phyloP scores from a whole-genome alignment of 2,113 vertebrate genomes.

The Varanus salvator region DNA sequence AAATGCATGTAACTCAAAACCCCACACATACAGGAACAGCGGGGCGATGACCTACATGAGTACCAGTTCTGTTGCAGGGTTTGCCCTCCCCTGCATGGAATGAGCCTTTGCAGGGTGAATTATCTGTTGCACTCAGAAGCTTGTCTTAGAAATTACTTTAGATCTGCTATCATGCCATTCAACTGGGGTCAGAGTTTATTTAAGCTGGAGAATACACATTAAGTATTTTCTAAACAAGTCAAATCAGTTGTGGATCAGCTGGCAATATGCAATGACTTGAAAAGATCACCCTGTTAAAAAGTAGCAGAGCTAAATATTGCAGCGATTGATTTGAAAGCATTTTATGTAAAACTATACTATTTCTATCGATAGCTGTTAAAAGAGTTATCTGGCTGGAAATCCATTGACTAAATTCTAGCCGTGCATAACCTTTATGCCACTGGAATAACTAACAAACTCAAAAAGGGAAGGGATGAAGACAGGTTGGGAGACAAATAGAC shows the following conservation, averaged over 20 bases:
- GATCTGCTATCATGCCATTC: not conserved
- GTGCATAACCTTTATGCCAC: not conserved
- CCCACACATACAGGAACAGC: not conserved
- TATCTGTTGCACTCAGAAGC: not conserved
- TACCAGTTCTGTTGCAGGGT: not conserved
- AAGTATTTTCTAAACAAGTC: not conserved
- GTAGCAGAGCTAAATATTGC: constrained; percentile 7
- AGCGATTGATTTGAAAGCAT: constrained; percentile 29
- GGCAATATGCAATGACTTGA: constrained; percentile 24
- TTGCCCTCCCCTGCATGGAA: not conserved
- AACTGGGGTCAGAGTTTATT: not conserved
- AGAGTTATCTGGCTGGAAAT: constrained; percentile 12
- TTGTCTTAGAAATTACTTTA: constrained; percentile 17
- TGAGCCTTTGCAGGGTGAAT: not conserved
- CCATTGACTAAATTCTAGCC: not conserved
- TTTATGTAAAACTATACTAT: not conserved
- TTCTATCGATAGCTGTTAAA: not conserved
- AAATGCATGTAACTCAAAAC: not conserved
- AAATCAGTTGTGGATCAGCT: not conserved
- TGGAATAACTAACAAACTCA: not conserved
- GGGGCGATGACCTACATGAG: not conserved
- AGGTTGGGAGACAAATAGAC: not conserved
- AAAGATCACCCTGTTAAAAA: not conserved
- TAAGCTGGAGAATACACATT: not conserved
- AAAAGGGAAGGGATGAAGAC: not conserved